Conservation (phyloP, 2,797 vertebrate genomes). For the Siniperca undulata region DNA sequence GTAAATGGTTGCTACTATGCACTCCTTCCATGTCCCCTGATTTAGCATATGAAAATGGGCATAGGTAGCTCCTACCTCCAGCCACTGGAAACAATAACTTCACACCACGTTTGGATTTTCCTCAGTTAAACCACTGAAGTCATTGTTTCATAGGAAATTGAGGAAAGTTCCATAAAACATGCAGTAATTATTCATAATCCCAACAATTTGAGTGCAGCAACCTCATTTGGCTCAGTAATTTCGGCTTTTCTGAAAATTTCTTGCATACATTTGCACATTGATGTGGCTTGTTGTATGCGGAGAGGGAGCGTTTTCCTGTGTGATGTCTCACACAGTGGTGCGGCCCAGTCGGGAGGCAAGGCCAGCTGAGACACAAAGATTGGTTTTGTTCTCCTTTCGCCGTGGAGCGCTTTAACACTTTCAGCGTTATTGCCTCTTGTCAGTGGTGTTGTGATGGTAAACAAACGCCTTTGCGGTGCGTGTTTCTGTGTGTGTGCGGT, state of each 20-base stretch:
- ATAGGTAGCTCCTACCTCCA: constrained; percentile 38
- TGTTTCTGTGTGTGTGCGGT: constrained; percentile 20
- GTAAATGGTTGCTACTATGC: neutral
- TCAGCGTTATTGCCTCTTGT: constrained; percentile 81
- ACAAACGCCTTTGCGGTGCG: constrained; percentile 70
- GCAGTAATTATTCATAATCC: constrained; percentile 99
- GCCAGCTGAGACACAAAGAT: constrained; percentile 87
- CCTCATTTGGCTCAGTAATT: constrained; percentile 94
- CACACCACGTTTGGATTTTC: constrained; percentile 63
- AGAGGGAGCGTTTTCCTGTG: constrained; percentile 84
- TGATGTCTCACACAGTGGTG: constrained; percentile 84
- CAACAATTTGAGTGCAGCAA: constrained; percentile 94
- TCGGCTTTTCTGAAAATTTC: constrained; percentile 97
- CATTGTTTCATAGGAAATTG: constrained; percentile 88
- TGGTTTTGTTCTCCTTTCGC: constrained; percentile 86
- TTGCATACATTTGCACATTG: constrained; percentile 99
- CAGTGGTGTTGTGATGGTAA: constrained; percentile 67
- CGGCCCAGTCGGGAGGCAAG: constrained; percentile 85
- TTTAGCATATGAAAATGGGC: constrained; percentile 31
- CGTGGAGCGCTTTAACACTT: constrained; percentile 83
- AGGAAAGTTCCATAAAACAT: constrained; percentile 92
- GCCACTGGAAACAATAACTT: constrained; percentile 56
- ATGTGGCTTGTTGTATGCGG: constrained; percentile 95
- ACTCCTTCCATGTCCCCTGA: constrained; percentile 20
- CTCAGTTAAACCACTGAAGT: constrained; percentile 71